These are phyloP conservation scores for Clitarchus hookeri DNA, from an alignment of 2,888 invertebrate genomes.

Conservation along the genomic window DNA sequence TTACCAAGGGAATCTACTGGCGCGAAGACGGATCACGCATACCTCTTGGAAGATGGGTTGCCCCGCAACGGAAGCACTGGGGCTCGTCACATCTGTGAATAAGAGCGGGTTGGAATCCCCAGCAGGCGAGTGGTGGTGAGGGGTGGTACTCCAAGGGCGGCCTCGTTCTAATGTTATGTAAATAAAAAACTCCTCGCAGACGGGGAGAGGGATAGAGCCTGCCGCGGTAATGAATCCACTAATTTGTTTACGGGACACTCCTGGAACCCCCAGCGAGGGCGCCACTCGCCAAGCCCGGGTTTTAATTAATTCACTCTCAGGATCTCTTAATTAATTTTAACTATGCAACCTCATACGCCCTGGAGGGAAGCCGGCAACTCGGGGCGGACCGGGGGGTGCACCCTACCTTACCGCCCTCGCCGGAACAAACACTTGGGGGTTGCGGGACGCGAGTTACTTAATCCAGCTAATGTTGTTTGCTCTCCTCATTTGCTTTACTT, in stretches of 20 bases:
- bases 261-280: background rate
- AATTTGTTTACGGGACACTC: slow-evolving; percentile 14
- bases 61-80: too few species aligned
- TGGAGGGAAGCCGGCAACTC: background rate
- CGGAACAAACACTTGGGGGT: background rate
- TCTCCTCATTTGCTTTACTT: background rate
- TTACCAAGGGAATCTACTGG: too few species aligned
- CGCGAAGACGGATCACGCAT: too few species aligned
- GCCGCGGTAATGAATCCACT: background rate
- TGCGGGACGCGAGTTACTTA: background rate
- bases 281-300: background rate
- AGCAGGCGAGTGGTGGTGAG: too few species aligned
- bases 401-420: background rate
- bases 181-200: background rate
- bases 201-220: background rate
- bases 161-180: background rate
- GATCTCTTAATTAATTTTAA: slow-evolving; percentile 14
- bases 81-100: background rate
- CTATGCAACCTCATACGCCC: slow-evolving; percentile 7
- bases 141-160: background rate
- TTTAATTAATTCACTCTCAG: slow-evolving; percentile 14
- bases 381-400: background rate
- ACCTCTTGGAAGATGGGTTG: too few species aligned
- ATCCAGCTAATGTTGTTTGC: background rate
- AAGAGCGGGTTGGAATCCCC: background rate